phyloP scores from a whole-genome alignment of 2,113 vertebrate species.

The Pseudorectes ferrugineus region DNA sequence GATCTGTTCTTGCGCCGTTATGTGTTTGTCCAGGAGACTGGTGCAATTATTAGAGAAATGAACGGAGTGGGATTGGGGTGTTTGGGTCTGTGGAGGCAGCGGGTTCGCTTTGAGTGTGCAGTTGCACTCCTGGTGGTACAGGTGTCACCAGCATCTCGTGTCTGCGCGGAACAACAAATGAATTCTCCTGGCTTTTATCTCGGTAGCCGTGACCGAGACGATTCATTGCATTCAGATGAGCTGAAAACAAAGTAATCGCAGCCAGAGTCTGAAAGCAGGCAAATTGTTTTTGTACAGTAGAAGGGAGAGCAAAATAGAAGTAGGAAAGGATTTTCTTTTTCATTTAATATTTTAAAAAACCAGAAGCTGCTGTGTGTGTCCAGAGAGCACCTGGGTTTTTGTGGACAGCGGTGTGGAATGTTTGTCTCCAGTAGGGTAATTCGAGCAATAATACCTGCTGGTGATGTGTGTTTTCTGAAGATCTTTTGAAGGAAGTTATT shows the following conservation, averaged over 20 bases:
- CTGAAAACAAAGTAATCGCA: background rate
- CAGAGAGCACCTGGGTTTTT: background rate
- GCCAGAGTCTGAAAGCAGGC: background rate
- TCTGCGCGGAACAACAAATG: accelerated
- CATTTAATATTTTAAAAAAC: background rate
- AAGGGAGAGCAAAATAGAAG: background rate
- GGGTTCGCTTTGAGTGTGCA: background rate
- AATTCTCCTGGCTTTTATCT: background rate
- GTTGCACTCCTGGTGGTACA: background rate
- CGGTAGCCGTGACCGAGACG: background rate
- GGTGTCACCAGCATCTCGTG: background rate
- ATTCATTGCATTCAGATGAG: background rate
- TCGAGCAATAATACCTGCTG: background rate
- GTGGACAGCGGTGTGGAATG: background rate
- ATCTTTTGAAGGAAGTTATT: background rate
- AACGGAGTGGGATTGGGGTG: background rate
- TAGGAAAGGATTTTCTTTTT: background rate
- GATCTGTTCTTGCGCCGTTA: background rate
- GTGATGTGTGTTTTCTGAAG: background rate
- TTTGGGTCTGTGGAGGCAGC: background rate
- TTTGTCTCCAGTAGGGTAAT: background rate
- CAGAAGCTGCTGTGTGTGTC: background rate
- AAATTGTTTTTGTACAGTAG: background rate
- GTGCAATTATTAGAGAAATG: background rate
- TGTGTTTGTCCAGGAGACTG: background rate